These are phyloP conservation scores for Porites lutea DNA, from an alignment of 64 coral and sea anemone species.

Conservation along the genomic window DNA sequence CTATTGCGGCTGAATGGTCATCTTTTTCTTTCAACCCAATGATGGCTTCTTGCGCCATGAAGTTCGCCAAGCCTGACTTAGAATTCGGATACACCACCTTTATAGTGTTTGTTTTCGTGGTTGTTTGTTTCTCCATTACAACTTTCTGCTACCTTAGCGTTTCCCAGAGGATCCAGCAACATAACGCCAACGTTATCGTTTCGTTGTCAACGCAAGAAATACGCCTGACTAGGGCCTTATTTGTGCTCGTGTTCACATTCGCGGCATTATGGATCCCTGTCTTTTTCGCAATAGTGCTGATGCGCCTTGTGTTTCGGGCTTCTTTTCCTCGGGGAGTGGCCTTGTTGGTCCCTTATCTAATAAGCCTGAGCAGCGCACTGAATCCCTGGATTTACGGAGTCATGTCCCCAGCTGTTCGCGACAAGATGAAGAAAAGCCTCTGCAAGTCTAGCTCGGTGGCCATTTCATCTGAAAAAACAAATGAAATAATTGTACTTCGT, in stretches of 20 bases:
- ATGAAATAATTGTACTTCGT: background rate
- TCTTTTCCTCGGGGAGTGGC: background rate
- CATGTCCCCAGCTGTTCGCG: slow-evolving; percentile 20
- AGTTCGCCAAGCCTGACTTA: background rate
- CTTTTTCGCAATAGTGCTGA: background rate
- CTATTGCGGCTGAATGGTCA: background rate
- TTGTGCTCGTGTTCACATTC: slow-evolving; percentile 21
- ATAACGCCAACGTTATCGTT: background rate
- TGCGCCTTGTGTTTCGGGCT: background rate
- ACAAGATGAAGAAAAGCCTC: slow-evolving; percentile 20
- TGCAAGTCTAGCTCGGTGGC: background rate
- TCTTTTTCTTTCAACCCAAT: background rate
- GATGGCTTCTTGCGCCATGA: background rate
- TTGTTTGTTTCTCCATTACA: background rate
- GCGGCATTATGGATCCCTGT: background rate
- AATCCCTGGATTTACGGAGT: slow-evolving; percentile 29
- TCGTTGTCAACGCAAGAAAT: slow-evolving; percentile 4
- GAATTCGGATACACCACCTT: background rate
- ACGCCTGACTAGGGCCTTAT: background rate
- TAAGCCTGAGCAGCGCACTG: background rate
- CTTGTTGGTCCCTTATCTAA: background rate
- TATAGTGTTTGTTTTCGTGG: background rate
- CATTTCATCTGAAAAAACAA: no score
- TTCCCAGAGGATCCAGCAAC: background rate
- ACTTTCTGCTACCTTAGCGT: background rate